Evolutionary conservation across 2,113 vertebrate genomes (phyloP).

Genomic region (Nerophis ophidion): DNA sequence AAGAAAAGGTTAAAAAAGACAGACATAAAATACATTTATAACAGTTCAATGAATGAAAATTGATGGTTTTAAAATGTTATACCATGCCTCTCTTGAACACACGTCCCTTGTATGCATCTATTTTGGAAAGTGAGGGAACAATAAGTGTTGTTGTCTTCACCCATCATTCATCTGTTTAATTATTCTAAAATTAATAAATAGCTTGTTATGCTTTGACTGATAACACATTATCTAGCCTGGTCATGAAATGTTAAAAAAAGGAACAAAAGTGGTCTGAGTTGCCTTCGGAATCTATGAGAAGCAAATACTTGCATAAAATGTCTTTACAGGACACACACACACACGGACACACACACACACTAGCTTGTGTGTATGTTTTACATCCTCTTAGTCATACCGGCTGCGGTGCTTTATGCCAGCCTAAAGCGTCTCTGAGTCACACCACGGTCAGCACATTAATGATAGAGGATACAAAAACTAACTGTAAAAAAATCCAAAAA

Average conservation of each 20-base stretch:
- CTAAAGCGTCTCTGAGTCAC: conserved; percentile 43
- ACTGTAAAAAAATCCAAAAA: conserved; percentile 8
- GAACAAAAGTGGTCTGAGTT: conserved; percentile 17
- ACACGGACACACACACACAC: neutral
- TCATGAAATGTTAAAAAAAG: conserved; percentile 16
- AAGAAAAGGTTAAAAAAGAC: no score
- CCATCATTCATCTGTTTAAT: neutral
- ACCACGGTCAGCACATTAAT: conserved; percentile 18
- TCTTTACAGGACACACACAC: conserved; percentile 16
- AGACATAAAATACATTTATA: no score
- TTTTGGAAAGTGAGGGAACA: no score
- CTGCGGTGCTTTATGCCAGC: conserved; percentile 22
- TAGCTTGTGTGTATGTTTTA: conserved; percentile 14
- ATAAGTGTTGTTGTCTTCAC: neutral
- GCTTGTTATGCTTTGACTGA: conserved; percentile 3
- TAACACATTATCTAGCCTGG: conserved; percentile 3
- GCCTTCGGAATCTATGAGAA: conserved; percentile 18
- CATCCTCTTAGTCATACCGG: conserved; percentile 40
- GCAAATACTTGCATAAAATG: conserved; percentile 12
- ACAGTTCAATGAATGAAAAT: no score
- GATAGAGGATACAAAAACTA: conserved; percentile 24
- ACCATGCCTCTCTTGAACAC: no score
- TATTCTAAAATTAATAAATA: neutral
- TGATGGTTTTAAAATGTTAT: no score
- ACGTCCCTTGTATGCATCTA: no score